Base-by-base conservation (phyloP, 2,888 invertebrate genomes). In the Diarsia brunnea region DNA sequence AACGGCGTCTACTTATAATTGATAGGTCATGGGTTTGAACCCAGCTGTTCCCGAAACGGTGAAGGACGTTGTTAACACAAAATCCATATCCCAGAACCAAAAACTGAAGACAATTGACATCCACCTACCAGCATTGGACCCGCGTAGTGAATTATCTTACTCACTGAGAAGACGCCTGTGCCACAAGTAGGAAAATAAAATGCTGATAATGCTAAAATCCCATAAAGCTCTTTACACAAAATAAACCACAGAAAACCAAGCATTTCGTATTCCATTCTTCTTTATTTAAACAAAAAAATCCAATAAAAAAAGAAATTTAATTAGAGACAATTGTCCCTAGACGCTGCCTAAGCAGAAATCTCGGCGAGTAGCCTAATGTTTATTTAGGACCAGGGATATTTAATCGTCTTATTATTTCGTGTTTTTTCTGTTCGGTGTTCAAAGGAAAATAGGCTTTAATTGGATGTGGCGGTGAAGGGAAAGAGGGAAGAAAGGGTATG, bases 281-380 rank as follows among this genome's bases (percentile, higher is more conserved):
- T 43, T 31, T 65, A 73, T 82, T 87, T 84, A 69, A 75, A 84
- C 75, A 45, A 72, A 87, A 87, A 87, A 85, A 82, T 71, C 76
- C 82, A 79, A 87, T 86, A 84, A 78, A 68, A 88, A 88, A 81
- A 79, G 71, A 79, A 89, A 89, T 89, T 89, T 88, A 90, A 91
- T 91, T 90, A 89, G 82, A 68, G 75, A 69, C 73, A 85, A 87
- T 76, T 78, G 80, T 85, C 89, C 85, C 86, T 70, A 74, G 84
- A 73, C 71, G 83, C 75, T 74, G 76, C 73, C 74, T 85, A 61
- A 81, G 78, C 66, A 73, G 67, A 84, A 89, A 90, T 88, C 87
- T 87, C 84, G 61, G 75, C 75, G 69, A 63, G 69, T 49, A 79
- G 45, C 53, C 78, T 80, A 80, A 70, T 86, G 81, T 90, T 90